These are phyloP conservation scores for Chaetoderma sp. DNA, from an alignment of 2,888 invertebrate species.

Conservation along the genomic window DNA sequence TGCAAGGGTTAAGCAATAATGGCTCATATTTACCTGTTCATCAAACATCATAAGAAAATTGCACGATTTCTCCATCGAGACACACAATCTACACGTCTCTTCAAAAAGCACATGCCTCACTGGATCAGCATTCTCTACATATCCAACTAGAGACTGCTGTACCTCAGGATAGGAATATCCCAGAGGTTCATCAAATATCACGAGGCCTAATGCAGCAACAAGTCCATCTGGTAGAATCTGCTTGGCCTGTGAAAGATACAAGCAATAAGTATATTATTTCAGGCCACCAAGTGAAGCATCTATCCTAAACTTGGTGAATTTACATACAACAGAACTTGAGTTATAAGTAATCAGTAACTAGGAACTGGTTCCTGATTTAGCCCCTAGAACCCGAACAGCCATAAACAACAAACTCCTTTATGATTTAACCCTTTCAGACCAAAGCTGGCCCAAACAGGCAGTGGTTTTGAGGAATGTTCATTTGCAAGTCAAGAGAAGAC, in stretches of 20 bases:
- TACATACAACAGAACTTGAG: not conserved
- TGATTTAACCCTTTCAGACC: no score
- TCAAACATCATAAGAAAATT: slow-evolving; percentile 48
- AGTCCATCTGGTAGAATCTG: slow-evolving; percentile 52
- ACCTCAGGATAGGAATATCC: slow-evolving; percentile 49
- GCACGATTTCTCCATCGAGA: slow-evolving; percentile 58
- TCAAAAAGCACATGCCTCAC: slow-evolving; percentile 47
- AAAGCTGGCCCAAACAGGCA: no score
- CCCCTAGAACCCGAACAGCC: no score
- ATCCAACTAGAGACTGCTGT: slow-evolving; percentile 45
- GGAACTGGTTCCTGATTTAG: no score
- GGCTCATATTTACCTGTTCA: not conserved
- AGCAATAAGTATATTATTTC: no score
- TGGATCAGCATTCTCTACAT: slow-evolving; percentile 48
- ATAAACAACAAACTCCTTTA: no score
- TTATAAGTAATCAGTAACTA: no score
- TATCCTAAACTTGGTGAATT: no score
- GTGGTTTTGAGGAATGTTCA: no score
- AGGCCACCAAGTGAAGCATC: no score
- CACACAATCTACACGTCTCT: slow-evolving; percentile 47
- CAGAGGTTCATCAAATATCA: slow-evolving; percentile 59
- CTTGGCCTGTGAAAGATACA: slow-evolving; percentile 16
- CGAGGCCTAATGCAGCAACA: slow-evolving; percentile 40
- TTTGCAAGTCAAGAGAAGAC: no score
- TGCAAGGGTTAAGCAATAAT: no score